phyloP scores from a whole-genome alignment of 2,797 vertebrate genomes.

The Falco rusticolus region DNA sequence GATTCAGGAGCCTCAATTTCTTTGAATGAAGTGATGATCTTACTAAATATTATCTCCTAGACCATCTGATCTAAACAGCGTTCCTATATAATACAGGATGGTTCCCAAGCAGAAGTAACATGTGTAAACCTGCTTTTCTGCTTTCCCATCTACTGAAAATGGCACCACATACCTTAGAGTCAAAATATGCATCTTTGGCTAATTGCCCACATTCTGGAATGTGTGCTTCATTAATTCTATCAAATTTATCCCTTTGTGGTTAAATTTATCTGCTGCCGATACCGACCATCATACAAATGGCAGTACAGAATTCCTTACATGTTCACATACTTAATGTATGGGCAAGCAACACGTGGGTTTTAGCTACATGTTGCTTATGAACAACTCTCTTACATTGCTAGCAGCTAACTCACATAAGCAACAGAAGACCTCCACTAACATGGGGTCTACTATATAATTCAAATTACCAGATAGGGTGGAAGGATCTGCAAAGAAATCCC shows the following conservation, averaged over 20 bases:
- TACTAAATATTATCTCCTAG: not conserved
- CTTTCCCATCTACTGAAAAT: conserved; percentile 60
- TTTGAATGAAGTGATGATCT: not conserved
- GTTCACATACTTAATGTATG: not conserved
- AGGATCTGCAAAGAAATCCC: not conserved
- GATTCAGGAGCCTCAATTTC: not conserved
- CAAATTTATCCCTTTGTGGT: not conserved
- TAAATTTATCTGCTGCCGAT: conserved; percentile 36
- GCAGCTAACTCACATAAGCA: not conserved
- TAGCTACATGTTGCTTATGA: not conserved
- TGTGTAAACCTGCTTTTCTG: conserved; percentile 42
- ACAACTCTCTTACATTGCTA: not conserved
- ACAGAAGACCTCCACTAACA: not conserved
- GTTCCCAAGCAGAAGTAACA: not conserved
- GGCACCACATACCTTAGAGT: conserved; percentile 15
- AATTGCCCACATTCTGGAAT: not conserved
- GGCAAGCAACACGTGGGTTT: not conserved
- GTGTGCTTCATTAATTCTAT: conserved; percentile 22
- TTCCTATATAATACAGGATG: not conserved
- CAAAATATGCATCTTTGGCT: conserved; percentile 47
- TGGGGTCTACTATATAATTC: not conserved
- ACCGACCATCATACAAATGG: not conserved
- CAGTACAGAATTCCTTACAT: not conserved
- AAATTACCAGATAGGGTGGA: not conserved
- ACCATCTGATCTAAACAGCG: not conserved